Base-by-base conservation (phyloP, 2,888 invertebrate species). In the Eurois occulta region DNA sequence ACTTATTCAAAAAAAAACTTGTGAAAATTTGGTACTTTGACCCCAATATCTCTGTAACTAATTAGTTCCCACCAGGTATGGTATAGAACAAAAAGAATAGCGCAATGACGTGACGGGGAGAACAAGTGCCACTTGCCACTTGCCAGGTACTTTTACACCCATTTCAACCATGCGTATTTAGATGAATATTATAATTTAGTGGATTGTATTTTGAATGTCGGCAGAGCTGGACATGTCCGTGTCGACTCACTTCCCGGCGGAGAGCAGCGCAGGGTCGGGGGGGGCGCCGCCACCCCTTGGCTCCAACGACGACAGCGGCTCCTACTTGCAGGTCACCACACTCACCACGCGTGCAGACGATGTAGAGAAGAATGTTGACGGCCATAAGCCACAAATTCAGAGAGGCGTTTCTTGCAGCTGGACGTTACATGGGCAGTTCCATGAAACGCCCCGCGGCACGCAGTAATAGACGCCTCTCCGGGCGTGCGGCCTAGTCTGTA, bases 311-410 rank as follows among this genome's bases (percentile, higher is more conserved):
- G 88, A 87, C 60, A 88, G 90, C 8, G 89, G 88, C 69, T 93
- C 93, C n/a, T 93, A 89, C 80, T 81, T 93, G 38, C 93, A 93
- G 90, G 92, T 91, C 16, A 35, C 21, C 58, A 13, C 48, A 38
- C 64, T 64, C 24, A 38, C 38, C 64, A 64, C 38, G 64, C 18
- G 18, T 60, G 18, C 60, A 32, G 18, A 32, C 8, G 60, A 60
- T 32, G 32, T 18, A 60, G 32, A 32, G 18, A 24, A 24, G 8
- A 24, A 24, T 48, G 48, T 48, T 48, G 48, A 48, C 8, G 48
- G 21, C 21, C 48, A 8, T 48, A 48, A 24, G 48, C 48, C 52
- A 52, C 52, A 52, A 52, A 52, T 24, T 52, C 24, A 52, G 10
- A 10, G 48, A 46, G 46, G 18, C 24, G 48, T 8, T 52, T 52